These are phyloP conservation scores for Podiceps cristatus DNA, from an alignment of 2,113 vertebrate species.

Conservation along the genomic window DNA sequence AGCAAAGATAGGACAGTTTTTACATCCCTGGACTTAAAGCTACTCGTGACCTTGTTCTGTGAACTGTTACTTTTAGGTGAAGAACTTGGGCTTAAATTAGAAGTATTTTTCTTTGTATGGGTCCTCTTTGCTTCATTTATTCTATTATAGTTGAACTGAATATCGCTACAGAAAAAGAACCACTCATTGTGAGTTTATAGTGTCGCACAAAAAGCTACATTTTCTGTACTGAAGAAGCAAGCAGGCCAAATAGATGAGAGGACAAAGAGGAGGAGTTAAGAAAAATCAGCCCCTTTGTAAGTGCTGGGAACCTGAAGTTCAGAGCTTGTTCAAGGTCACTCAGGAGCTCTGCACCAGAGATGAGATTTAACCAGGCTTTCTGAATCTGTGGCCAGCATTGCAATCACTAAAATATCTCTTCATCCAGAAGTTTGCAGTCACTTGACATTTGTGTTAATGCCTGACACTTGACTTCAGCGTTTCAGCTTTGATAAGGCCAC, in stretches of 20 bases:
- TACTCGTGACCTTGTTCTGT: not conserved
- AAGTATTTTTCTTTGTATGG: not conserved
- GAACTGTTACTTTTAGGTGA: not conserved
- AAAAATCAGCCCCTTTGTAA: not conserved
- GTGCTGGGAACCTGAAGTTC: not conserved
- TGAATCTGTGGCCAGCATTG: not conserved
- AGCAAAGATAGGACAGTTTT: not conserved
- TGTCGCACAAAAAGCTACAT: not conserved
- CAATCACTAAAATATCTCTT: slow-evolving; percentile 17
- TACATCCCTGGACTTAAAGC: not conserved
- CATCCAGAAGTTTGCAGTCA: slow-evolving; percentile 31
- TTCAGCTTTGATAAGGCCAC: slow-evolving; percentile 42
- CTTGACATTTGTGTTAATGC: slow-evolving; percentile 55
- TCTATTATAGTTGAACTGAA: not conserved
- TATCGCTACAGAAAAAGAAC: not conserved
- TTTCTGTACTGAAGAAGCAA: not conserved
- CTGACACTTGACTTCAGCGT: slow-evolving; percentile 38
- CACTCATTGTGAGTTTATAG: too few relatives aligned
- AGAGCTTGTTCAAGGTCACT: not conserved
- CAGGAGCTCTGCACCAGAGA: not conserved
- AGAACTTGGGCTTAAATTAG: not conserved
- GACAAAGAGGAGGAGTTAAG: not conserved
- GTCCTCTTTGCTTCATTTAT: not conserved
- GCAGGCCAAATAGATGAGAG: not conserved
- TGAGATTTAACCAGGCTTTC: not conserved